Percentiles rank a stretch among this genome's conserved stretches.
phyloP scores from a whole-genome alignment of 2,888 invertebrate genomes.

The Apotomis capreana region DNA sequence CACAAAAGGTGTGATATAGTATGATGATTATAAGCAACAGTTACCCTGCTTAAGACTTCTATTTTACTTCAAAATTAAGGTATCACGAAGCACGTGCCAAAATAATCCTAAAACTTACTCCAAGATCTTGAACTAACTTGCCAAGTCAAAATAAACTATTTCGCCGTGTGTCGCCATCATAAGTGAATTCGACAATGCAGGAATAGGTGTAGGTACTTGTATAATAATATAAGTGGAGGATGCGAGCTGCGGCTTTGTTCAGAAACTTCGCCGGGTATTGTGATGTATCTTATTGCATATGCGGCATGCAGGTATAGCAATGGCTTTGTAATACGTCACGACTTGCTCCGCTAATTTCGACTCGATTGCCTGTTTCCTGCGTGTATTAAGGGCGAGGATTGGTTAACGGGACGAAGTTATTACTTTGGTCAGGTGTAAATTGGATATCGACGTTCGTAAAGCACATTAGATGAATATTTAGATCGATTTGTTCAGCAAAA shows the following conservation, averaged over 20 bases:
- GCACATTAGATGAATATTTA: slow-evolving; percentile 23
- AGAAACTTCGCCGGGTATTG: slow-evolving; percentile 69
- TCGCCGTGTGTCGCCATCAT: slow-evolving; percentile 58
- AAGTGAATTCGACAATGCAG: slow-evolving; percentile 77
- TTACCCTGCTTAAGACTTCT: too few species aligned
- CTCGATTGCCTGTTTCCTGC: slow-evolving; percentile 50
- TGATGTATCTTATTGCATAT: slow-evolving; percentile 76
- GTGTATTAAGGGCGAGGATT: slow-evolving; percentile 38
- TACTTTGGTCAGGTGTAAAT: slow-evolving; percentile 37
- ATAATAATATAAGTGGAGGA: slow-evolving; percentile 59
- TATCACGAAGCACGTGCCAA: not conserved
- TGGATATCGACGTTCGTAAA: slow-evolving; percentile 31
- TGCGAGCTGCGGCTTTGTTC: slow-evolving; percentile 77
- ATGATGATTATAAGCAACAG: too few species aligned
- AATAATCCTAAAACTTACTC: not conserved
- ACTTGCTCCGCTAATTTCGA: slow-evolving; percentile 49
- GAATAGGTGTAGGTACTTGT: slow-evolving; percentile 65
- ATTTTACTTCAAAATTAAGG: not conserved
- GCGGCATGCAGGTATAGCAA: slow-evolving; percentile 61
- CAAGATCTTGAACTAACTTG: slow-evolving; percentile 28
- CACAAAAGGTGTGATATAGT: not conserved
- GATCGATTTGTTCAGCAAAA: not conserved
- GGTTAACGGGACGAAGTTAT: slow-evolving; percentile 23
- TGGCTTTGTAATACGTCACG: slow-evolving; percentile 50
- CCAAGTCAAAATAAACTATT: slow-evolving; percentile 34